Conservation (phyloP, 2,113 vertebrate genomes). For the Tricholaema leucomelas region DNA sequence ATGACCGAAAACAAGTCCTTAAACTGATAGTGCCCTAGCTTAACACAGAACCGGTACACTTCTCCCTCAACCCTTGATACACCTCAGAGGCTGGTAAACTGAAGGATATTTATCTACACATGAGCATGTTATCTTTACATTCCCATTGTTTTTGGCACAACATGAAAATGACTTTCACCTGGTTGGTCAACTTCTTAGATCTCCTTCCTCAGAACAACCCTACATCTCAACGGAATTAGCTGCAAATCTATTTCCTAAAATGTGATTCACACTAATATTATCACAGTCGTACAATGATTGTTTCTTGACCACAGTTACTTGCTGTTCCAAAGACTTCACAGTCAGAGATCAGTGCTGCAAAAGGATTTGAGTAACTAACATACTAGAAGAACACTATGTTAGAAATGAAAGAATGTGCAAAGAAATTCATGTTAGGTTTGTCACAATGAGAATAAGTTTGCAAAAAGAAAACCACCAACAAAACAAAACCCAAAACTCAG, state of each 20-base stretch:
- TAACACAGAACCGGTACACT: background rate
- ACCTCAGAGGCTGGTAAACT: background rate
- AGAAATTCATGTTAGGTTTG: background rate
- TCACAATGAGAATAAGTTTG: background rate
- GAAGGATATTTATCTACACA: background rate
- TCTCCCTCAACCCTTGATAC: background rate
- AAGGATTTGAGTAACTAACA: background rate
- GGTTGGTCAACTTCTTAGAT: background rate
- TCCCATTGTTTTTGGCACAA: background rate
- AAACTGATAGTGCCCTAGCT: background rate
- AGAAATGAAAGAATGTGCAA: background rate
- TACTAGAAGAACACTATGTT: background rate
- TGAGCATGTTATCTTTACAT: background rate
- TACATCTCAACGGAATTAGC: background rate
- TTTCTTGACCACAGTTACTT: background rate
- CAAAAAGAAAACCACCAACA: background rate
- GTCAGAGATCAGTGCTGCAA: background rate
- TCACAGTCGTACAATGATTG: background rate
- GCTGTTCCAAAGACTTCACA: background rate
- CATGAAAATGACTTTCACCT: background rate
- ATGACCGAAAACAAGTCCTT: background rate
- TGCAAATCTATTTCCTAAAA: background rate
- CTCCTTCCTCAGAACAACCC: background rate
- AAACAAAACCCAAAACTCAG: background rate
- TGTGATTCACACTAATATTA: background rate